Conservation (phyloP, 2,888 invertebrate species). For the Homarus gammarus region DNA sequence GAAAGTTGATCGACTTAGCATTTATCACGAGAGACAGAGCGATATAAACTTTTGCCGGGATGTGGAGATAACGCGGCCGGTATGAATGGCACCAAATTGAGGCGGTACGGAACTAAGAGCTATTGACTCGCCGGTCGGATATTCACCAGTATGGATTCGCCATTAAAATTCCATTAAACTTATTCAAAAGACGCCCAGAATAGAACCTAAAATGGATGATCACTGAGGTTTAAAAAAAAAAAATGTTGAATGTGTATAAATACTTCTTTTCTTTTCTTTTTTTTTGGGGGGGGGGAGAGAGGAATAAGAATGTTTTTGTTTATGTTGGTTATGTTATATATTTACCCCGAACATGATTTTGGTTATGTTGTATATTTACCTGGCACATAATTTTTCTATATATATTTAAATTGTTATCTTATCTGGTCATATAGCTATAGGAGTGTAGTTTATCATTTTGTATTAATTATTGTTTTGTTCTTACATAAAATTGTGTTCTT, state of each 20-base stretch:
- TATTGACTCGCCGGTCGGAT: conserved; percentile 46
- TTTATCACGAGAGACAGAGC: conserved; percentile 8
- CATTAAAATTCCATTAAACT: conserved; percentile 66
- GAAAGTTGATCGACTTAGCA: neutral
- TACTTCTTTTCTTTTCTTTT: neutral
- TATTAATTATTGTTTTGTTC: too few relatives aligned
- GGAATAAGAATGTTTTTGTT: too few relatives aligned
- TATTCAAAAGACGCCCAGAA: conserved; percentile 50
- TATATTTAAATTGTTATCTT: too few relatives aligned
- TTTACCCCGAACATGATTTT: too few relatives aligned
- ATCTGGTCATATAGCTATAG: too few relatives aligned
- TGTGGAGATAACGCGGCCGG: conserved; percentile 30
- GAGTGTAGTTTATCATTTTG: too few relatives aligned
- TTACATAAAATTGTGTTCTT: too few relatives aligned
- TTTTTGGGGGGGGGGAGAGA: too few relatives aligned
- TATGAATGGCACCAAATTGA: conserved; percentile 43
- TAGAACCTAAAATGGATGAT: conserved; percentile 26
- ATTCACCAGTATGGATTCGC: conserved; percentile 50
- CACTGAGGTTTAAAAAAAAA: neutral
- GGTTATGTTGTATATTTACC: too few relatives aligned
- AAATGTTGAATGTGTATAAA: neutral
- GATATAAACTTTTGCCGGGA: conserved; percentile 39
- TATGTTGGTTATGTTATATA: too few relatives aligned
- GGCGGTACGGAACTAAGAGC: conserved; percentile 43
- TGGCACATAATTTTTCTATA: too few relatives aligned